Conservation (phyloP, 2,888 invertebrate genomes). For the Cephus spinipes region DNA sequence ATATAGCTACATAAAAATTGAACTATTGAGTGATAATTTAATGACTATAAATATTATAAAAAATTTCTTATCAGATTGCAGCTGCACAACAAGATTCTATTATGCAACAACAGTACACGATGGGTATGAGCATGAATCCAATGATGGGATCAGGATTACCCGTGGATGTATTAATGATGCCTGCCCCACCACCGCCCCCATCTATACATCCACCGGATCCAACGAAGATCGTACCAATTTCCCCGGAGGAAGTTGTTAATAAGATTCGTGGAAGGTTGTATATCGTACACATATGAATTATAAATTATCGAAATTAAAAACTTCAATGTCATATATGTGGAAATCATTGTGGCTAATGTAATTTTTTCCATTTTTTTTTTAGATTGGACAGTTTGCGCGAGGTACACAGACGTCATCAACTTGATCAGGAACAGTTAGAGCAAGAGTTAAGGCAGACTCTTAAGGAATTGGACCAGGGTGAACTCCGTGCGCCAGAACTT, state of each 20-base stretch:
- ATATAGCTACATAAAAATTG: conserved; percentile 41
- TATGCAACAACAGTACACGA: conserved; percentile 62
- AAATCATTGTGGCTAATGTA: not conserved
- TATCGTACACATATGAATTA: not conserved
- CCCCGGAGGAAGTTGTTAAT: conserved; percentile 69
- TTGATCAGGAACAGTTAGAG: conserved; percentile 69
- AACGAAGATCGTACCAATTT: conserved; percentile 62
- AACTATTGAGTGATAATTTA: not conserved
- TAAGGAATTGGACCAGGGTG: conserved; percentile 71
- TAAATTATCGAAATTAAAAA: not conserved
- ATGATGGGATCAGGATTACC: conserved; percentile 49
- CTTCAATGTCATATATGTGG: not conserved
- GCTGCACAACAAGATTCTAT: conserved; percentile 68
- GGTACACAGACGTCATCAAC: conserved; percentile 70
- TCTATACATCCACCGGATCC: conserved; percentile 61
- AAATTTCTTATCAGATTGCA: conserved; percentile 57
- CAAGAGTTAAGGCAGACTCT: conserved; percentile 58
- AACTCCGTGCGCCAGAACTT: conserved; percentile 73
- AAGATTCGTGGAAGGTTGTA: conserved; percentile 67
- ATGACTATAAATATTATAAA: conserved; percentile 14
- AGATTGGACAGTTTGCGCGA: conserved; percentile 73
- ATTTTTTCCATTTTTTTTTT: conserved; percentile 23
- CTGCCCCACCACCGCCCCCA: conserved; percentile 62
- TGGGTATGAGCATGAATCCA: conserved; percentile 54
- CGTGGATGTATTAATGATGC: conserved; percentile 59